A percentile compares a stretch with the other conserved stretches of the same genome.
Conservation (phyloP, 2,113 vertebrate species). For the Cichladusa arquata region DNA sequence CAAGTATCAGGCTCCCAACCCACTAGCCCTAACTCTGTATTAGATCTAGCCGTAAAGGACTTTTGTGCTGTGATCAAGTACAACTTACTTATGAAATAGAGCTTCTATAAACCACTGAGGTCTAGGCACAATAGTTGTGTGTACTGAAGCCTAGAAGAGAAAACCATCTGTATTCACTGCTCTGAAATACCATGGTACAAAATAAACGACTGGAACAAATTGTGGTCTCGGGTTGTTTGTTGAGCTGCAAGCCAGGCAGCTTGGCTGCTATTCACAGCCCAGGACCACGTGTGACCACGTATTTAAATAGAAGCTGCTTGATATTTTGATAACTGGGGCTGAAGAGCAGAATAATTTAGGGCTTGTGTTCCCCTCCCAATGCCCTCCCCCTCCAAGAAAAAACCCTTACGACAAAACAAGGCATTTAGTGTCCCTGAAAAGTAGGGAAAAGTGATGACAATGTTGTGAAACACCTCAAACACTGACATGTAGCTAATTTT, state of each 20-base stretch:
- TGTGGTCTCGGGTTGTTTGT: neutral
- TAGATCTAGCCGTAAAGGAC: conserved; percentile 62
- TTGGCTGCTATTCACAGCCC: neutral
- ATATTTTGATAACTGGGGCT: neutral
- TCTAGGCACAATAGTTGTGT: conserved; percentile 46
- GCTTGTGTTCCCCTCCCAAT: neutral
- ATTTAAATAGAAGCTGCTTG: neutral
- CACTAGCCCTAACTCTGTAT: conserved; percentile 56
- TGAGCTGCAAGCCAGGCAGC: neutral
- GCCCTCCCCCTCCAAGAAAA: fast-evolving
- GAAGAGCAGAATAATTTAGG: neutral
- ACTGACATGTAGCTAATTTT: neutral
- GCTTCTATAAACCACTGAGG: conserved; percentile 49
- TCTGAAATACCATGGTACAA: conserved; percentile 36
- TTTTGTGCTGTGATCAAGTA: conserved; percentile 49
- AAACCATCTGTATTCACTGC: conserved; percentile 49
- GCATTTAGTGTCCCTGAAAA: neutral
- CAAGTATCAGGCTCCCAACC: neutral
- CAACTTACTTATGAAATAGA: conserved; percentile 46
- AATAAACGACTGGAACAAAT: conserved; percentile 52
- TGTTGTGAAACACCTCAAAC: neutral
- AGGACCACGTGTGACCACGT: neutral
- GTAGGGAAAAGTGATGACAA: neutral
- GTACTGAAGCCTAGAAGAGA: conserved; percentile 45
- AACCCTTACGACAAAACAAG: neutral